These are phyloP conservation scores for Teleopsis dalmanni DNA, from an alignment of 1,140 invertebrate genomes.

Conservation along the genomic window DNA sequence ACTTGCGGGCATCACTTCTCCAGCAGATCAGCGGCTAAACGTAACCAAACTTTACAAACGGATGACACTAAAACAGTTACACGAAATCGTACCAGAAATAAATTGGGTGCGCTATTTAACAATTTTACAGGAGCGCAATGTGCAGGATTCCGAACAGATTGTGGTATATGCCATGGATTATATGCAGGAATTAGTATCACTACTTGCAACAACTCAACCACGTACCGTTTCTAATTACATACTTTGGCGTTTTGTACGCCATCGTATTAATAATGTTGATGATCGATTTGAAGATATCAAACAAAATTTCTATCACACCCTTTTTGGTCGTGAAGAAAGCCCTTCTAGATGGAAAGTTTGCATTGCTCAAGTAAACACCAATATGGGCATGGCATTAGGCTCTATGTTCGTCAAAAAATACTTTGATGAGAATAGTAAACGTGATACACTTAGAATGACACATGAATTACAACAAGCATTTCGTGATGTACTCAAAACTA, in stretches of 20 bases:
- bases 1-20: slow-evolving; percentile 50
- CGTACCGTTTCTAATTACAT: slow-evolving; percentile 60
- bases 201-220: slow-evolving; percentile 43
- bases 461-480: slow-evolving; percentile 78
- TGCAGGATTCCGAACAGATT: slow-evolving; percentile 29
- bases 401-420: slow-evolving; percentile 90
- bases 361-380: slow-evolving; percentile 76
- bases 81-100: slow-evolving; percentile 62
- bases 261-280: slow-evolving; percentile 78
- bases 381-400: slow-evolving; percentile 88
- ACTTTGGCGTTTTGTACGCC: slow-evolving; percentile 79
- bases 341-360: slow-evolving; percentile 89
- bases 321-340: slow-evolving; percentile 68
- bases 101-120: slow-evolving; percentile 69
- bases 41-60: slow-evolving; percentile 64
- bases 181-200: slow-evolving; percentile 45
- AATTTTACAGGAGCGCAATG: slow-evolving; percentile 71
- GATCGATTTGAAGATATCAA: slow-evolving; percentile 64
- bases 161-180: slow-evolving; percentile 47
- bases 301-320: slow-evolving; percentile 63
- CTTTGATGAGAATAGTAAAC: slow-evolving; percentile 74
- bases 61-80: slow-evolving; percentile 65
- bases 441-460: slow-evolving; percentile 83
- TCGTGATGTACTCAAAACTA: slow-evolving; percentile 70
- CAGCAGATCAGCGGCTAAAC: slow-evolving; percentile 73